phyloP scores from a whole-genome alignment of 2,113 vertebrate species.

The Catharus bicknelli region DNA sequence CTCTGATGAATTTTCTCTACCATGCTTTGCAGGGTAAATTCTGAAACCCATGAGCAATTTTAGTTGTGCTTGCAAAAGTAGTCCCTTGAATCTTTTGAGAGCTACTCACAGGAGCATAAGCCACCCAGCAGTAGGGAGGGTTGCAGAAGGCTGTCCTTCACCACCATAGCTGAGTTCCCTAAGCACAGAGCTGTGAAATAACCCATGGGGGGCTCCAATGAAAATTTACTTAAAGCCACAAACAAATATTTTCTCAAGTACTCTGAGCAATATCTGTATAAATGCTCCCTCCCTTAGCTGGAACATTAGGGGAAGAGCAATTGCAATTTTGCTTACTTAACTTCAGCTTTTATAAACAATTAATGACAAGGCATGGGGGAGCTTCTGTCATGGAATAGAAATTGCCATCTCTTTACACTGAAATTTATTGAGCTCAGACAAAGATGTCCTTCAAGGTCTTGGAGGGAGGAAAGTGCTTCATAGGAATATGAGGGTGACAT shows the following conservation, averaged over 20 bases:
- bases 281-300: conserved; percentile 1
- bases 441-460: background rate
- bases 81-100: background rate
- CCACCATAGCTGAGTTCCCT: accelerated
- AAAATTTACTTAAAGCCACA: background rate
- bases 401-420: background rate
- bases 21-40: background rate
- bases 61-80: background rate
- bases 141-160: background rate
- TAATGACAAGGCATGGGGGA: background rate
- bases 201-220: background rate
- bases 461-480: background rate
- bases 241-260: conserved; percentile 17
- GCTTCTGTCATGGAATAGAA: background rate
- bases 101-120: background rate
- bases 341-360: background rate
- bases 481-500: background rate
- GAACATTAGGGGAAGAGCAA: background rate
- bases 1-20: background rate
- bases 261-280: background rate
- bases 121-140: background rate
- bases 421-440: background rate
- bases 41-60: background rate
- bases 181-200: background rate
- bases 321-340: background rate